Conservation (phyloP, 1,140 invertebrate species). For the Drosophila navojoa region DNA sequence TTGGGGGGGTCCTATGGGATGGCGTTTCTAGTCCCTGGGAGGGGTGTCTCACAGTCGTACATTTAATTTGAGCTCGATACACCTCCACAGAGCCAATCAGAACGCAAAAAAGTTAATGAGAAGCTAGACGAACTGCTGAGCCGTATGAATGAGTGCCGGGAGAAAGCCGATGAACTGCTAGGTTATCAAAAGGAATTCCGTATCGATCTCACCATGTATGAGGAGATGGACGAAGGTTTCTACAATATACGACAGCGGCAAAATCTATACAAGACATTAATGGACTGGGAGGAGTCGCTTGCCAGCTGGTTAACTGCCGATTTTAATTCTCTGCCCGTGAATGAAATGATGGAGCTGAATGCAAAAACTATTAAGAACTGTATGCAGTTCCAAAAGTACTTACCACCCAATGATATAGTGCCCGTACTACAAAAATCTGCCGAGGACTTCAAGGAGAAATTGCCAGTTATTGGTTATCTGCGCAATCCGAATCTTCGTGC, state of each 20-base stretch:
- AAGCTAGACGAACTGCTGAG: slow-evolving; percentile 87
- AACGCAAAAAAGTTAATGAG: slow-evolving; percentile 86
- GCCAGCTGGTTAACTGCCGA: slow-evolving; percentile 85
- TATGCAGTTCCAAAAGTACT: slow-evolving; percentile 90
- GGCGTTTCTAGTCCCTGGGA: too few species aligned
- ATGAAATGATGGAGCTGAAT: slow-evolving; percentile 88
- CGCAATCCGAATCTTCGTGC: slow-evolving; percentile 75
- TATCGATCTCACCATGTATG: slow-evolving; percentile 91
- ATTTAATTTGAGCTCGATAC: neutral
- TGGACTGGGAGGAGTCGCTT: slow-evolving; percentile 87
- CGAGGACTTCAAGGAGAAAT: slow-evolving; percentile 89
- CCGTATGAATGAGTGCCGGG: slow-evolving; percentile 86
- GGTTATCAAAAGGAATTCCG: slow-evolving; percentile 89
- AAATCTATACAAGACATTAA: slow-evolving; percentile 90
- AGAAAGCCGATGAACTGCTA: slow-evolving; percentile 88
- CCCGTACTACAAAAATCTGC: slow-evolving; percentile 90
- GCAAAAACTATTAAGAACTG: slow-evolving; percentile 88
- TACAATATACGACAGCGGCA: slow-evolving; percentile 91
- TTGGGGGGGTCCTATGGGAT: too few species aligned
- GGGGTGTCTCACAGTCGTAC: neutral
- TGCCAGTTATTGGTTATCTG: slow-evolving; percentile 78
- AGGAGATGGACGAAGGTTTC: slow-evolving; percentile 90
- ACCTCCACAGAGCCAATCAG: slow-evolving; percentile 83
- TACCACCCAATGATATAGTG: slow-evolving; percentile 91
- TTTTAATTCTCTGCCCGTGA: slow-evolving; percentile 89